These are phyloP conservation scores for Drosophila demipolita DNA, from an alignment of 2,888 invertebrate species.

Conservation along the genomic window DNA sequence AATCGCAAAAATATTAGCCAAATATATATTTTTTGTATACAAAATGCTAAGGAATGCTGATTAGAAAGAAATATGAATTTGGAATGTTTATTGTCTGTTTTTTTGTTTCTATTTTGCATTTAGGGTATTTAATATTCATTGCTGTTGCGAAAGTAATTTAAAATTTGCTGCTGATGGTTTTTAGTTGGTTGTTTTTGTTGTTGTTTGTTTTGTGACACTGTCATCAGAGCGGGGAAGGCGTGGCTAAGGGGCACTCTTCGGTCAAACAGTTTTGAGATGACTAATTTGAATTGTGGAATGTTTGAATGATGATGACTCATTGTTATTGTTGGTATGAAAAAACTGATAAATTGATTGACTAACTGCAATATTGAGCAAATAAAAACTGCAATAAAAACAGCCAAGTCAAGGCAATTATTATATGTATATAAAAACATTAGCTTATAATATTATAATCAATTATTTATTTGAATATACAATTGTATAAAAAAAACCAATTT, in stretches of 20 bases:
- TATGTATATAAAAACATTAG: neutral
- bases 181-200: constrained; percentile 7
- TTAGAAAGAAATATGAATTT: neutral
- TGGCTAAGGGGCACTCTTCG: neutral
- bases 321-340: neutral
- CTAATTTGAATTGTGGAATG: constrained; percentile 44
- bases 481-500: too few species aligned
- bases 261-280: constrained; percentile 45
- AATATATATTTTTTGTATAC: neutral
- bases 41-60: neutral
- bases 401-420: constrained; percentile 44
- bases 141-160: constrained; percentile 14
- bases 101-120: neutral
- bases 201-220: constrained; percentile 30
- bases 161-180: constrained; percentile 27
- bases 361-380: constrained; percentile 16
- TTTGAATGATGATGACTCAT: constrained; percentile 30
- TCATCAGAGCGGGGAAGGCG: constrained; percentile 8
- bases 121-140: constrained; percentile 26
- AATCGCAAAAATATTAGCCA: neutral
- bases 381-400: constrained; percentile 14
- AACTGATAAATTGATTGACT: constrained; percentile 42
- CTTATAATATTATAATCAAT: neutral
- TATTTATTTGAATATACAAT: too few species aligned
- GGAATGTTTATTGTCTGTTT: constrained; percentile 5